Evolutionary conservation across 2,888 invertebrate species (phyloP).

Genomic region (Nemurella pictetii): DNA sequence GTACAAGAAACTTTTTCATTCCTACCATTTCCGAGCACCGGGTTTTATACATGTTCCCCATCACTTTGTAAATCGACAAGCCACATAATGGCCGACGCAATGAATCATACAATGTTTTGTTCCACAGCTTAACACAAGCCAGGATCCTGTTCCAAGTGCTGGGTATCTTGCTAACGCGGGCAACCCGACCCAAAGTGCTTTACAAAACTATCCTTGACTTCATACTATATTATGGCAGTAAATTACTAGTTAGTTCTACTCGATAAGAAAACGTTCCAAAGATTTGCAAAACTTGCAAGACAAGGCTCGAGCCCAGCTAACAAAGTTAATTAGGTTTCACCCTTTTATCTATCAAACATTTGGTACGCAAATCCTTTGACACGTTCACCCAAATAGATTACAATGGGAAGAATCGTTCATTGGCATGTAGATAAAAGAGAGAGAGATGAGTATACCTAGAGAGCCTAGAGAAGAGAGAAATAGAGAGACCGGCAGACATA

Average conservation of each 20-base stretch:
- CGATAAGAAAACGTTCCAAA: not conserved
- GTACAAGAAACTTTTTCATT: not conserved
- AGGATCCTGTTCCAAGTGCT: not conserved
- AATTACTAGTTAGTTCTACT: not conserved
- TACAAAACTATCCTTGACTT: not conserved
- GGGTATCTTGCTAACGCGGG: not conserved
- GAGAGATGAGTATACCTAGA: not conserved
- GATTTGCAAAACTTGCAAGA: not conserved
- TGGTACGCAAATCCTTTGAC: not conserved
- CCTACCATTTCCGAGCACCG: not conserved
- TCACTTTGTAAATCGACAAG: not conserved
- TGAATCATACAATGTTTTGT: not conserved
- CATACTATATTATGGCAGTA: not conserved
- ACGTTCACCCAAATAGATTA: not conserved
- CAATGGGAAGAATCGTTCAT: not conserved
- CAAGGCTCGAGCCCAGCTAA: not conserved
- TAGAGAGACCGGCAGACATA: not conserved
- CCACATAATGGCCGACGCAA: not conserved
- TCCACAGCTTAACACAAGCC: not conserved
- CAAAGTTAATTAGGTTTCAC: not conserved
- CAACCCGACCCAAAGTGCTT: not conserved
- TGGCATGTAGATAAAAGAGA: not conserved
- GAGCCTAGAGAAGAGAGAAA: not conserved
- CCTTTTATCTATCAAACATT: not conserved
- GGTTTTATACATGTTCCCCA: not conserved